Percentiles rank a stretch among this genome's conserved stretches.
These are phyloP conservation scores for Eupleurogrammus muticus DNA, from an alignment of 2,797 vertebrate genomes.

Conservation along the genomic window DNA sequence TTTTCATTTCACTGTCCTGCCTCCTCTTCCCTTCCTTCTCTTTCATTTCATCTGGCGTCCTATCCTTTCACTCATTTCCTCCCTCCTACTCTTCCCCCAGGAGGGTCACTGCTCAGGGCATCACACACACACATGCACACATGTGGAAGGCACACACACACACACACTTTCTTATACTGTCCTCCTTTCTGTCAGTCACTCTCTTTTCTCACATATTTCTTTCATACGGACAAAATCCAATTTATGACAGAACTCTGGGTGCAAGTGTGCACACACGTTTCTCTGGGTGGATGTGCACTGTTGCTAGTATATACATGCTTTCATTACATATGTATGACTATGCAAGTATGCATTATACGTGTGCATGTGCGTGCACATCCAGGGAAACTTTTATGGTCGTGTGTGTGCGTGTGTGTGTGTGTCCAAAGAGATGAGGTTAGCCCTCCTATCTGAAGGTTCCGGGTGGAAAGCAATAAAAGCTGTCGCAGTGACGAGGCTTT, in stretches of 20 bases:
- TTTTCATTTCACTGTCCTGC: slow-evolving; percentile 37
- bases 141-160: slow-evolving; percentile 11
- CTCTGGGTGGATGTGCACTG: slow-evolving; percentile 7
- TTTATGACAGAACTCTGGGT: slow-evolving; percentile 64
- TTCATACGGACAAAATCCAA: slow-evolving; percentile 69
- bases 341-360: slow-evolving; percentile 10
- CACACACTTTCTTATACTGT: slow-evolving; percentile 34
- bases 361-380: slow-evolving; percentile 6
- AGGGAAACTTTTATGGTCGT: not conserved
- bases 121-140: slow-evolving; percentile 1
- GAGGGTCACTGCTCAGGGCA: slow-evolving; percentile 24
- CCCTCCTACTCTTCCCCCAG: slow-evolving; percentile 11
- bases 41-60: slow-evolving; percentile 32
- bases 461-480: slow-evolving; percentile 81
- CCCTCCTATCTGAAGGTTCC: slow-evolving; percentile 74
- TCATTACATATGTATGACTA: slow-evolving; percentile 25
- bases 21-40: slow-evolving; percentile 1
- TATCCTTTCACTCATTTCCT: slow-evolving; percentile 5
- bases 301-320: not conserved
- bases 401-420: slow-evolving; percentile 1
- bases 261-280: slow-evolving; percentile 51
- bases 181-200: slow-evolving; percentile 33
- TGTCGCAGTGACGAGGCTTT: slow-evolving; percentile 62
- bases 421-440: slow-evolving; percentile 71
- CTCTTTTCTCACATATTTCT: slow-evolving; percentile 33